phyloP scores from a whole-genome alignment of 2,888 invertebrate species.

The Dryococelus australis region DNA sequence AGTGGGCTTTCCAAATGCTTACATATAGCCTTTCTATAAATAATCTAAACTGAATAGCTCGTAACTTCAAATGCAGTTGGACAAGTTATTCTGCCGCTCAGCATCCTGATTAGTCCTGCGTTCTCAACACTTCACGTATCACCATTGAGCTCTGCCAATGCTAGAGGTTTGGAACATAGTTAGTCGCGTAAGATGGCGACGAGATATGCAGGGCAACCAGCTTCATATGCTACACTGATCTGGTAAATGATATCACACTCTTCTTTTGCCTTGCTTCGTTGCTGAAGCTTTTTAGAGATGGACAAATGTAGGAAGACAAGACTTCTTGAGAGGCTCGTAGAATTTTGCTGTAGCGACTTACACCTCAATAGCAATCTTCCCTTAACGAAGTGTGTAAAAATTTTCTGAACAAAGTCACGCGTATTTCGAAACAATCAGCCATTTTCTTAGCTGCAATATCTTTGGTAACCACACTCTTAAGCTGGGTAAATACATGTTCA shows the following conservation, averaged over 20 bases:
- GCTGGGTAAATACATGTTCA: no score
- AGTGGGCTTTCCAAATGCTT: no score
- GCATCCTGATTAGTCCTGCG: not conserved
- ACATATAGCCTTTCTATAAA: no score
- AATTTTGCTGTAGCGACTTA: no score
- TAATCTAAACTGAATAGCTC: no score
- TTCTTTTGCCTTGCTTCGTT: not conserved
- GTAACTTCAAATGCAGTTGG: not conserved
- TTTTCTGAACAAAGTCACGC: not conserved
- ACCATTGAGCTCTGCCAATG: not conserved
- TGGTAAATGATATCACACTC: not conserved
- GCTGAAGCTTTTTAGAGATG: not conserved
- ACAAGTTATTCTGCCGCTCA: not conserved
- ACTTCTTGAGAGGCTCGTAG: no score
- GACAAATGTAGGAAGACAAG: no score
- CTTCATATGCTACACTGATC: not conserved
- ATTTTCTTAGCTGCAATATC: not conserved
- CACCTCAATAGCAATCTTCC: no score
- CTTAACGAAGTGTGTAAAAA: no score
- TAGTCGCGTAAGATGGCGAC: not conserved
- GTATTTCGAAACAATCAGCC: not conserved
- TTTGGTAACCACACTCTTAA: no score
- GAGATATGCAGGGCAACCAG: not conserved
- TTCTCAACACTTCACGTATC: no score
- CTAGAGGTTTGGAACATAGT: not conserved